A percentile compares a stretch with the other conserved stretches of the same genome.
Conservation (phyloP, 2,888 invertebrate species). For the Aleiodes testaceus region DNA sequence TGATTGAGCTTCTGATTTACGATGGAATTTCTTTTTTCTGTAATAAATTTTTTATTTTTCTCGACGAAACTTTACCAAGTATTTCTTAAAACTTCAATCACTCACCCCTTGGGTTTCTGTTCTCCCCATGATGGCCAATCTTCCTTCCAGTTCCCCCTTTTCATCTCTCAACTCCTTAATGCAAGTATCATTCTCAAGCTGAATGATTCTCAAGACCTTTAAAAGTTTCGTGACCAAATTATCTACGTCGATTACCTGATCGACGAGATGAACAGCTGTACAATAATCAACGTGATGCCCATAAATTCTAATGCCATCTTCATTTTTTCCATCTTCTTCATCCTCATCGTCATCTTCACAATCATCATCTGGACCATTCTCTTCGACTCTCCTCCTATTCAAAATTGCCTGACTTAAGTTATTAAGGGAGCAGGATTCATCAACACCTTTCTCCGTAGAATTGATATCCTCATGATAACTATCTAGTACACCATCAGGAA, state of each 20-base stretch:
- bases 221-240: conserved; percentile 83
- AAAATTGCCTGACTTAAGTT: conserved; percentile 86
- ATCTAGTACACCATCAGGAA: conserved; percentile 57
- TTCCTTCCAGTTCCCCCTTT: conserved; percentile 73
- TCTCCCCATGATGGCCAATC: not conserved
- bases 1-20: conserved; percentile 10
- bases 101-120: not conserved
- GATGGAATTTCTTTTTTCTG: conserved; percentile 9
- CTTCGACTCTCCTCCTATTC: conserved; percentile 76
- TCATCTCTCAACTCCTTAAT: conserved; percentile 80
- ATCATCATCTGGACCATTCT: conserved; percentile 69
- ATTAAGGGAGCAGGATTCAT: conserved; percentile 80
- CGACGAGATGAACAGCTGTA: conserved; percentile 78
- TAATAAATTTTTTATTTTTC: not conserved
- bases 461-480: not conserved
- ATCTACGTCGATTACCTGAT: conserved; percentile 85
- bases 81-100: not conserved
- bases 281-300: conserved; percentile 73
- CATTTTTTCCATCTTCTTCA: conserved; percentile 70
- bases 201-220: conserved; percentile 82
- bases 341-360: conserved; percentile 70
- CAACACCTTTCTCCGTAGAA: conserved; percentile 52
- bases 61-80: not conserved
- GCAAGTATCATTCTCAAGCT: conserved; percentile 81
- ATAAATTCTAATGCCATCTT: conserved; percentile 67